These are phyloP conservation scores for Paratrypauchen microcephalus DNA, from an alignment of 2,797 vertebrate genomes.

Conservation along the genomic window DNA sequence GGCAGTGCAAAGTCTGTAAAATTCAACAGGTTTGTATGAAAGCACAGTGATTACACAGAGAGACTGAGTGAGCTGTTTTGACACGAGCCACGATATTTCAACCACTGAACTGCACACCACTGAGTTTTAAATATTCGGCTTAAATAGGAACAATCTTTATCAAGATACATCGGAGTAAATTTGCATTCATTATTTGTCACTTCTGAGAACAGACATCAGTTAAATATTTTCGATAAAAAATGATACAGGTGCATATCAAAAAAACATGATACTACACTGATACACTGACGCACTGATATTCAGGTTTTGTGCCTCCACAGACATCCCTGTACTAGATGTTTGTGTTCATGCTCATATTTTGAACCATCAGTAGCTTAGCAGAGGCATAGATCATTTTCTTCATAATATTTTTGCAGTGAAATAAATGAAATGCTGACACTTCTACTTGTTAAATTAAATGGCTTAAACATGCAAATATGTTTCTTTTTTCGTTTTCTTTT, in stretches of 20 bases:
- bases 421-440: not conserved
- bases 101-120: slow-evolving; percentile 50
- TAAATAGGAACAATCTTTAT: slow-evolving; percentile 15
- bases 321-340: not conserved
- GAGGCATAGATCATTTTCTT: not conserved
- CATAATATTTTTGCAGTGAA: not conserved
- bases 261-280: not conserved
- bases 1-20: slow-evolving; percentile 64
- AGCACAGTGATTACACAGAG: slow-evolving; percentile 69
- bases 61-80: slow-evolving; percentile 38
- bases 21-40: slow-evolving; percentile 78
- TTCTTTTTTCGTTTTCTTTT: too few relatives aligned
- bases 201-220: slow-evolving; percentile 26
- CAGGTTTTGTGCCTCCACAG: not conserved
- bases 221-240: slow-evolving; percentile 10
- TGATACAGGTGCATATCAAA: slow-evolving; percentile 2
- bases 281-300: not conserved
- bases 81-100: slow-evolving; percentile 47
- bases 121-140: slow-evolving; percentile 22
- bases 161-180: slow-evolving; percentile 36
- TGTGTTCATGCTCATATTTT: not conserved
- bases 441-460: not conserved
- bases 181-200: slow-evolving; percentile 29
- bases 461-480: not conserved
- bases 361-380: not conserved